phyloP scores from a whole-genome alignment of 2,888 invertebrate genomes.

The Pachliopta kotzebuea region DNA sequence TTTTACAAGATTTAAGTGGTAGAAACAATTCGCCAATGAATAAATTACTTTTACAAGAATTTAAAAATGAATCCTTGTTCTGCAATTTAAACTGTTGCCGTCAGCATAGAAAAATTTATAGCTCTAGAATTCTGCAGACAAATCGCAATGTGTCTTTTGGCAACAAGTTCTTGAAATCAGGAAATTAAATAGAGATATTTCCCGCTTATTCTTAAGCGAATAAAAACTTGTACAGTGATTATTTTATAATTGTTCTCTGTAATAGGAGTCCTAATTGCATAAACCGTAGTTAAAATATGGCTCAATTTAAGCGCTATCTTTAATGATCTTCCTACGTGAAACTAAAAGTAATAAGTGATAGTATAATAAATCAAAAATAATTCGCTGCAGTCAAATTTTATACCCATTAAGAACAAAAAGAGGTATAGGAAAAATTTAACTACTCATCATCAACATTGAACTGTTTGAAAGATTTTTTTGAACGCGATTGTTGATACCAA shows the following conservation, averaged over 20 bases:
- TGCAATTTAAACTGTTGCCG: conserved; percentile 21
- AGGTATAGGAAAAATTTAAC: too few relatives aligned
- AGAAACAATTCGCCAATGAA: neutral
- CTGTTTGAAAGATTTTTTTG: neutral
- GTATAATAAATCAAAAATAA: too few relatives aligned
- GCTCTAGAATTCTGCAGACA: conserved; percentile 22
- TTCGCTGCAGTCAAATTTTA: too few relatives aligned
- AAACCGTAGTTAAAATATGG: neutral
- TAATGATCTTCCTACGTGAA: too few relatives aligned
- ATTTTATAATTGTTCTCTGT: neutral
- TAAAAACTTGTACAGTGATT: neutral
- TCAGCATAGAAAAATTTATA: conserved; percentile 23
- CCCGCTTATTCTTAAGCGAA: neutral
- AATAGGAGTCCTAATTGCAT: neutral
- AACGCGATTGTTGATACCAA: neutral
- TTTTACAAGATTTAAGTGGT: neutral
- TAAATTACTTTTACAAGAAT: conserved; percentile 15
- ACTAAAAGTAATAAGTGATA: too few relatives aligned
- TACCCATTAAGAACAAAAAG: too few relatives aligned
- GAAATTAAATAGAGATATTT: conserved; percentile 18
- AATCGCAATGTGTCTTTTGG: conserved; percentile 26
- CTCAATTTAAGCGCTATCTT: neutral
- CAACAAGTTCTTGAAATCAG: conserved; percentile 23
- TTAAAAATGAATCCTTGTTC: conserved; percentile 22
- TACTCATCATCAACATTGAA: too few relatives aligned